Conservation (phyloP, 2,797 vertebrate genomes). For the Babyrousa celebensis region DNA sequence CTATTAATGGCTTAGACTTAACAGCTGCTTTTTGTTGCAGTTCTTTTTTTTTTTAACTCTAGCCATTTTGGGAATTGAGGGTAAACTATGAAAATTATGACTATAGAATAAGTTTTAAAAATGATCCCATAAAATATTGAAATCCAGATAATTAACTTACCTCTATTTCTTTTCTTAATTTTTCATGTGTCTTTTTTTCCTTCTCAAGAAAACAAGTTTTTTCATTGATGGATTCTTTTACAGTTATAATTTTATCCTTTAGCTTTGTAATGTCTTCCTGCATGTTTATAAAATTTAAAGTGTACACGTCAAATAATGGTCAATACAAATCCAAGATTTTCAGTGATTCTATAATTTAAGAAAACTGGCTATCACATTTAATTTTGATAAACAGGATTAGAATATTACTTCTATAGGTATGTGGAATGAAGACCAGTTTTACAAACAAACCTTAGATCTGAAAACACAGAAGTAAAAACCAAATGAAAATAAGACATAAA, state of each 20-base stretch:
- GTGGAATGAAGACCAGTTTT: constrained; percentile 4
- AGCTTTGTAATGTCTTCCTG: constrained; percentile 90
- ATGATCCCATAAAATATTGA: constrained; percentile 52
- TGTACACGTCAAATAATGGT: constrained; percentile 52
- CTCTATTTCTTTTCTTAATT: constrained; percentile 92
- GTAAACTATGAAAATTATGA: constrained; percentile 64
- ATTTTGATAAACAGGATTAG: constrained; percentile 41
- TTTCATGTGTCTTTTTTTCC: constrained; percentile 89
- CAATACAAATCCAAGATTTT: constrained; percentile 68
- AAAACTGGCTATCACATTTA: constrained; percentile 59
- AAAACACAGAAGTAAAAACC: constrained; percentile 70
- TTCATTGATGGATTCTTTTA: constrained; percentile 87
- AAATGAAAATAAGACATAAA: constrained; percentile 68
- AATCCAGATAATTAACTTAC: constrained; percentile 85
- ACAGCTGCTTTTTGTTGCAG: neutral
- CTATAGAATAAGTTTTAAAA: constrained; percentile 39
- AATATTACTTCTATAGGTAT: constrained; percentile 36
- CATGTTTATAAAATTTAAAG: constrained; percentile 77
- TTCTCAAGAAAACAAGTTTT: constrained; percentile 87
- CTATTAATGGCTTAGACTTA: constrained; percentile 38
- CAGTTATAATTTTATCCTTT: constrained; percentile 83
- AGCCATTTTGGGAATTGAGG: constrained; percentile 52
- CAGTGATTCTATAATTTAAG: constrained; percentile 54
- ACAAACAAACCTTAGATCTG: constrained; percentile 10
- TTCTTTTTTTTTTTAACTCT: constrained; percentile 47